phyloP scores from a whole-genome alignment of 2,797 vertebrate genomes.

The Periparus ater region DNA sequence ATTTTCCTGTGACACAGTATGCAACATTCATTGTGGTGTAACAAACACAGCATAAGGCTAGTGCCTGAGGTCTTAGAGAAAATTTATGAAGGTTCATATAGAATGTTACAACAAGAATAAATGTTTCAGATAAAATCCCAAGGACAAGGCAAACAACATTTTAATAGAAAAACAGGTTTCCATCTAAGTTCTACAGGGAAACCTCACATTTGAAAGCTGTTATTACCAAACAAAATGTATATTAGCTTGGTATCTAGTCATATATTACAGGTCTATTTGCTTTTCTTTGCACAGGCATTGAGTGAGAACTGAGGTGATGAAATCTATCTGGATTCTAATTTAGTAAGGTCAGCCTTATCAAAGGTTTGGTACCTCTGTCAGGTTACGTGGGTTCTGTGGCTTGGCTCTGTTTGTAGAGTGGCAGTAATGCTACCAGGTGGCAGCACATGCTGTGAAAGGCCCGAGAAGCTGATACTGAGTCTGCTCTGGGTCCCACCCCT shows the following conservation, averaged over 20 bases:
- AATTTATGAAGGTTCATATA: not conserved
- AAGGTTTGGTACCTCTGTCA: not conserved
- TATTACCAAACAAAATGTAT: not conserved
- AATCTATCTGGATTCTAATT: not conserved
- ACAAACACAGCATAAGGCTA: not conserved
- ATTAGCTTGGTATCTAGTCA: not conserved
- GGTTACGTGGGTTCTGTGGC: not conserved
- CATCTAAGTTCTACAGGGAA: not conserved
- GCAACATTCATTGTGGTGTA: not conserved
- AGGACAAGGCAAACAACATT: not conserved
- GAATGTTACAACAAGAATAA: not conserved
- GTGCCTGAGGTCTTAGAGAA: not conserved
- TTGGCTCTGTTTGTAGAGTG: not conserved
- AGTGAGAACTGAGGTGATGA: not conserved
- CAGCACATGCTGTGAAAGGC: not conserved
- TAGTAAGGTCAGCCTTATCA: not conserved
- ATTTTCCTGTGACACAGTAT: not conserved
- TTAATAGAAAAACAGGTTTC: not conserved
- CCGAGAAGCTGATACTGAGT: not conserved
- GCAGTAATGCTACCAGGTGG: not conserved
- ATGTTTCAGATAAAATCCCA: not conserved
- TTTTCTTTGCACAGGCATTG: not conserved
- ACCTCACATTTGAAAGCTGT: not conserved
- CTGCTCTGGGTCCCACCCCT: not conserved
- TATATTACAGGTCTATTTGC: not conserved